Evolutionary conservation across 2,797 vertebrate genomes (phyloP).

Genomic region (Gallirallus australis): DNA sequence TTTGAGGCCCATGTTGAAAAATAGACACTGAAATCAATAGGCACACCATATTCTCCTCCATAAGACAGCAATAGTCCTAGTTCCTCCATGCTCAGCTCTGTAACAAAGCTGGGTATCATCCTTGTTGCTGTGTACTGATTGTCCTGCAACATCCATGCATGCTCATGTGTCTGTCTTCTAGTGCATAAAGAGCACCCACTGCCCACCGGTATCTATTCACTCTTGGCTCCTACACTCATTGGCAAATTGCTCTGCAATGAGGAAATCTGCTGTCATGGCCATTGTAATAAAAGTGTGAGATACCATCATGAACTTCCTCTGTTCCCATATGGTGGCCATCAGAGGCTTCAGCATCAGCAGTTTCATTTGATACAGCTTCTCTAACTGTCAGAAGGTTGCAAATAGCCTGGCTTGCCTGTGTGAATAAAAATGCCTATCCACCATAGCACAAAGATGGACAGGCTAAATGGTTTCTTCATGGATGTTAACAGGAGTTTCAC

Average conservation of each 20-base stretch:
- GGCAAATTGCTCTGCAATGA: background rate
- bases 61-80: background rate
- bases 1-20: background rate
- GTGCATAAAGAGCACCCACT: background rate
- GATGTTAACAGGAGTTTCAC: background rate
- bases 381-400: constrained; percentile 15
- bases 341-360: constrained; percentile 20
- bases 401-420: background rate
- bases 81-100: background rate
- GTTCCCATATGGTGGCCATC: constrained; percentile 57
- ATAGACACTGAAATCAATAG: background rate
- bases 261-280: constrained; percentile 38
- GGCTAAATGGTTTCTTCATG: background rate
- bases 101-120: background rate
- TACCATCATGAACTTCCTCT: constrained; percentile 59
- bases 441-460: background rate
- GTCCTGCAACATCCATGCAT: background rate
- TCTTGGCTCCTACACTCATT: background rate
- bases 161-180: background rate
- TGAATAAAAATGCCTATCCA: background rate
- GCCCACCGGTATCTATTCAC: background rate
- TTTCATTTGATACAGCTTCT: constrained; percentile 30
- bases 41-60: background rate
- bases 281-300: constrained; percentile 33
- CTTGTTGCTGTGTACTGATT: fast-evolving